Percentiles rank a stretch among this genome's conserved stretches.
Conservation (phyloP, 2,113 vertebrate species). For the Rhynchopsitta pachyrhyncha region DNA sequence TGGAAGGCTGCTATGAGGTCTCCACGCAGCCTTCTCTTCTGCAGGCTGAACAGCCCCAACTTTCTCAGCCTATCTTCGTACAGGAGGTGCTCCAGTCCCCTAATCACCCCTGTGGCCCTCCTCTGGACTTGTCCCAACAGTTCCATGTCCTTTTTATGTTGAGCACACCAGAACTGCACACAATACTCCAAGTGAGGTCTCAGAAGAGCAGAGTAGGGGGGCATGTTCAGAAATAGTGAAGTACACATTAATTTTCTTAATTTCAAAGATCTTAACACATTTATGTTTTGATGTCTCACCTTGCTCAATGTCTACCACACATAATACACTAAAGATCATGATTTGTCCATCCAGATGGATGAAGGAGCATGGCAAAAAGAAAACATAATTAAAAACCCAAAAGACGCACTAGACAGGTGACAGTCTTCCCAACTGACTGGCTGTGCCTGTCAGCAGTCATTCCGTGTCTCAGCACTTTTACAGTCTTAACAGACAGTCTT, state of each 20-base stretch:
- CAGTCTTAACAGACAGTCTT: neutral
- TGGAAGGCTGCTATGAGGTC: too few relatives aligned
- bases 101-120: too few relatives aligned
- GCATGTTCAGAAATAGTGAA: neutral
- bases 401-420: neutral
- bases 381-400: neutral
- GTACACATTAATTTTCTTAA: neutral
- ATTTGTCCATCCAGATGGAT: neutral
- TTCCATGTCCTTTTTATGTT: too few relatives aligned
- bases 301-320: neutral
- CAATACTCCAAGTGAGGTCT: too few relatives aligned
- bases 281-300: neutral
- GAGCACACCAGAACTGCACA: too few relatives aligned
- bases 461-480: neutral
- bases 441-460: neutral
- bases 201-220: too few relatives aligned
- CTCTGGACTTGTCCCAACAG: too few relatives aligned
- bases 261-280: neutral
- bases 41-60: too few relatives aligned
- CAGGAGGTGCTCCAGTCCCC: too few relatives aligned
- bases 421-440: neutral
- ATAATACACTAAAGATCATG: neutral
- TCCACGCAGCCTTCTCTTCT: too few relatives aligned
- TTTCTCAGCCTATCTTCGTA: too few relatives aligned
- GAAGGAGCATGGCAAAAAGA: neutral